phyloP scores from a whole-genome alignment of 2,797 vertebrate genomes.

The Centroberyx gerrardi region DNA sequence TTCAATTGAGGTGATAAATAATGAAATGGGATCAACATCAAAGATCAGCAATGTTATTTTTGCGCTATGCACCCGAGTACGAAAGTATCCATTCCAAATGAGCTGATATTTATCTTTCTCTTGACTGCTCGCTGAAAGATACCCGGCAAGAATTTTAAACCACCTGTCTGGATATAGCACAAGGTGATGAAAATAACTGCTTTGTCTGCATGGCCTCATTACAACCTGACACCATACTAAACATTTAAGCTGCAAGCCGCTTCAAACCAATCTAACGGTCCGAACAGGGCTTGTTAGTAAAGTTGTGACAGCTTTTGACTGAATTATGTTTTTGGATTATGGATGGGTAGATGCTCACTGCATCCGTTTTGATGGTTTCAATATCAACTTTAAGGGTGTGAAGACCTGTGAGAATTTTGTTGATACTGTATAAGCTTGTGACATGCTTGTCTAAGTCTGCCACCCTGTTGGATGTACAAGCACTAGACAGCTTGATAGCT shows the following conservation, averaged over 20 bases:
- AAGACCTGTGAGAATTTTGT: not conserved
- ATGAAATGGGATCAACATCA: too few relatives aligned
- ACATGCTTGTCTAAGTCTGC: too few relatives aligned
- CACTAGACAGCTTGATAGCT: too few relatives aligned
- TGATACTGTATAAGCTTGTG: too few relatives aligned
- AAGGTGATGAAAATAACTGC: conserved; percentile 52
- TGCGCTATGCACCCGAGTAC: not conserved
- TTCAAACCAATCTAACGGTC: not conserved
- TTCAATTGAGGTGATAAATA: too few relatives aligned
- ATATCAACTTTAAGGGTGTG: not conserved
- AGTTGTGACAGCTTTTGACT: not conserved
- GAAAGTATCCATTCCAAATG: conserved; percentile 26
- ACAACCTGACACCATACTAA: conserved; percentile 52
- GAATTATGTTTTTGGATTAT: not conserved
- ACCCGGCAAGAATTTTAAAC: conserved; percentile 22
- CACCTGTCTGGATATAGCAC: conserved; percentile 53
- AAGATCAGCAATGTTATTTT: conserved; percentile 36
- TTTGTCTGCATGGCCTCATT: conserved; percentile 54
- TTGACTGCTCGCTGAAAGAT: conserved; percentile 25
- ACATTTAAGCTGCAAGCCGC: conserved; percentile 8
- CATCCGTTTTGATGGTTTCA: not conserved
- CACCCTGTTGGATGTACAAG: too few relatives aligned
- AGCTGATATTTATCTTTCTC: conserved; percentile 47
- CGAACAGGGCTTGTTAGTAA: conserved; percentile 2
- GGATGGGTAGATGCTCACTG: not conserved